Base-by-base conservation (phyloP, 2,888 invertebrate species). In the Synergus itoensis region DNA sequence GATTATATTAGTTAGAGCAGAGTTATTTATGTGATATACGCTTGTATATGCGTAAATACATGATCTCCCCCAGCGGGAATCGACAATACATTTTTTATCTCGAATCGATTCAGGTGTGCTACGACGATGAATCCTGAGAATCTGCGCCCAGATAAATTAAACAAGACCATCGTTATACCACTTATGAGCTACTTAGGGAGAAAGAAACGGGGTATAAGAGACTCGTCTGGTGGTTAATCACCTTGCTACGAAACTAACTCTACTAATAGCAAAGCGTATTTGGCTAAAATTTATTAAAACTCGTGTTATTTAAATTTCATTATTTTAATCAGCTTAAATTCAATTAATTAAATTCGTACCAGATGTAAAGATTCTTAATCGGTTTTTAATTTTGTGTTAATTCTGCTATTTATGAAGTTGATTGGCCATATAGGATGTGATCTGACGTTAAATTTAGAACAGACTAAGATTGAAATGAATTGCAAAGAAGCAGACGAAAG, bases 1-100 rank as follows among this genome's bases (percentile, higher is more conserved):
- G 73, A 53, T 73, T 73, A 40, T 73, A 53, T 53, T 69, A 48
- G 69, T 69, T 57, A 57, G 53, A 14, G 48, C 28, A 73, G 28
- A 73, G 53, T 48, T 73, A 73, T 73, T 40, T 73, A 40, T 73
- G 73, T n/a, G 73, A 53, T 73, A 53, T 53, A 53, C 53, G 40
- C 73, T 73, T 57, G 73, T 73, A 73, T 57, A 57, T 73, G 28
- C 73, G 40, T 36, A 73, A 53, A 73, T 53, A 73, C 73, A 73
- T 73, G 53, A 73, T 53, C 53, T 36, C 12, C 53, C 53, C 11
- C 53, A 73, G 53, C 53, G 18, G 73, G 73, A 73, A 73, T 53
- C 73, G 48, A 36, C 36, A 36, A 53, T 36, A 57, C 36, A 57
- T 53, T 18, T 73, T 73, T 57, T 36, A 53, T 73, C 36, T 53